A percentile compares a stretch with the other conserved stretches of the same genome.
Conservation (phyloP, 2,113 vertebrate species). For the Pitta sordida region DNA sequence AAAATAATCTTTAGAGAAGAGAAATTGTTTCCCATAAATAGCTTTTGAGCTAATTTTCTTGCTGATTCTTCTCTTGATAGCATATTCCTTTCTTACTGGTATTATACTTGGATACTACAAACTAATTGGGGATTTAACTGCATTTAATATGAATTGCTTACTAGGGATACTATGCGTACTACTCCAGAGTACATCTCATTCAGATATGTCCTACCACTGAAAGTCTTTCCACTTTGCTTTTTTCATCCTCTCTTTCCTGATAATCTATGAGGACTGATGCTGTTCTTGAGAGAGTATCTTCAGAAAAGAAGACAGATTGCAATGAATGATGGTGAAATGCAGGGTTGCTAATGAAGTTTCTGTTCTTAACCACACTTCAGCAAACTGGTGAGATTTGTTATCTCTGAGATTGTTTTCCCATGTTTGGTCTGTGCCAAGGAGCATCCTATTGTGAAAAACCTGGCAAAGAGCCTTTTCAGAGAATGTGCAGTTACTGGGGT, state of each 20-base stretch:
- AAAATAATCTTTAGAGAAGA: not conserved
- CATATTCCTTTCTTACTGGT: not conserved
- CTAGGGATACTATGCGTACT: not conserved
- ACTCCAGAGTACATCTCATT: not conserved
- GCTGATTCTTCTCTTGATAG: not conserved
- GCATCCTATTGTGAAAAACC: not conserved
- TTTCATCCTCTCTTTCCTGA: not conserved
- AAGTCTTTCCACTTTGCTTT: not conserved
- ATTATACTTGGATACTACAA: not conserved
- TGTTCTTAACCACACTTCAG: not conserved
- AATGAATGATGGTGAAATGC: not conserved
- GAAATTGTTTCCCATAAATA: not conserved
- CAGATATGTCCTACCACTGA: not conserved
- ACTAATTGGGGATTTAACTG: not conserved
- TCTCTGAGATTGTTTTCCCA: not conserved
- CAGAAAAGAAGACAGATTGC: not conserved
- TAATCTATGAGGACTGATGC: not conserved
- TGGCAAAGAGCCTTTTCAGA: not conserved
- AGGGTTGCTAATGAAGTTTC: not conserved
- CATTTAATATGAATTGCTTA: not conserved
- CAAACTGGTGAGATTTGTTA: not conserved
- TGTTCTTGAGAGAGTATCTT: not conserved
- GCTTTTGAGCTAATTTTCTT: not conserved
- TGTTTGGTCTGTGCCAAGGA: not conserved
- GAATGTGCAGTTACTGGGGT: not conserved